A percentile compares a stretch with the other conserved stretches of the same genome.
These are phyloP conservation scores for Coreius guichenoti DNA, from an alignment of 2,797 vertebrate species.

Conservation along the genomic window DNA sequence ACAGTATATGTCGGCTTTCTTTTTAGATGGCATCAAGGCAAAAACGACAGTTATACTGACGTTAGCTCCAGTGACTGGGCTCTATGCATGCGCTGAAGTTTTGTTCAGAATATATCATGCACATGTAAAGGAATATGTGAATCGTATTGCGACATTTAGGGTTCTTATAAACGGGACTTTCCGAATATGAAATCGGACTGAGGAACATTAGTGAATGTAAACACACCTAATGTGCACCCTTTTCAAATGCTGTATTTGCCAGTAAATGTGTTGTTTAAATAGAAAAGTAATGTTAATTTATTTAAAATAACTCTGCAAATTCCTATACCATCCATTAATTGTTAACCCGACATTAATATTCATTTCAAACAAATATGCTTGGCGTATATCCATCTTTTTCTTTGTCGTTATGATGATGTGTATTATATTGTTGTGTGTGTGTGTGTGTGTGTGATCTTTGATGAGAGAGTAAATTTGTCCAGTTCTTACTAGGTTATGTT, in stretches of 20 bases:
- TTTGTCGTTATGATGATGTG: conserved; percentile 63
- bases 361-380: background rate
- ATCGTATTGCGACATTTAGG: background rate
- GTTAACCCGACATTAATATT: background rate
- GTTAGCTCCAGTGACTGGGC: background rate
- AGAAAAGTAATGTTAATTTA: background rate
- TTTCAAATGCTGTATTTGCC: background rate
- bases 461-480: conserved; percentile 95
- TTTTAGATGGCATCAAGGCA: background rate
- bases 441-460: conserved; percentile 65
- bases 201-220: background rate
- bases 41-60: background rate
- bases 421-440: conserved; percentile 59
- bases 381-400: conserved; percentile 58
- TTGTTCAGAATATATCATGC: background rate
- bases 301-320: background rate
- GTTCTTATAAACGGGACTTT: background rate
- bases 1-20: background rate
- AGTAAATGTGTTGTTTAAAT: background rate
- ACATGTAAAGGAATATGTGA: background rate
- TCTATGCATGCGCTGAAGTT: background rate
- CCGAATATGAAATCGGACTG: background rate
- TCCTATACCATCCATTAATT: background rate
- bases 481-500: conserved; percentile 99
- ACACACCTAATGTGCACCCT: background rate